These are phyloP conservation scores for Parapsyche elsis DNA, from an alignment of 1,140 invertebrate genomes.

Conservation along the genomic window DNA sequence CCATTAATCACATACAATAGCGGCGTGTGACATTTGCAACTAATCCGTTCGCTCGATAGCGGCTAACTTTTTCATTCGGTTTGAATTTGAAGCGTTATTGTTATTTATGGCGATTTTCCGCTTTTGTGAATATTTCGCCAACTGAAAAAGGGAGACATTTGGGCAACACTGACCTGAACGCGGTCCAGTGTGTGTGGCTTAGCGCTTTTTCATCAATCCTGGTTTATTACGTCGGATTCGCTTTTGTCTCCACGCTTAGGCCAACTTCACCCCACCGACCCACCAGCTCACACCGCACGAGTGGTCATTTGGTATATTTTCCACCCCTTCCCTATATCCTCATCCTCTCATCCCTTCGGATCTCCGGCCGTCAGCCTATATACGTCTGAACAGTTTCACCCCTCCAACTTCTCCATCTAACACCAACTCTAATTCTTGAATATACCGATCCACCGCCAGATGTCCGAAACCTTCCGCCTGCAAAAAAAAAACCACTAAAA, in stretches of 20 bases:
- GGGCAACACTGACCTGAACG: slow-evolving; percentile 30
- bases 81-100: too few species aligned
- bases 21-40: too few species aligned
- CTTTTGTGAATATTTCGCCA: too few species aligned
- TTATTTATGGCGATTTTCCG: too few species aligned
- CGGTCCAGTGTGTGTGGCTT: slow-evolving; percentile 58
- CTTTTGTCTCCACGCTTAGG: slow-evolving; percentile 64
- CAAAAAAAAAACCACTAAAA: background rate
- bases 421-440: slow-evolving; percentile 31
- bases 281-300: slow-evolving; percentile 59
- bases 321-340: background rate
- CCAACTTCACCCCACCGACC: slow-evolving; percentile 58
- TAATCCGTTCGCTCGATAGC: background rate
- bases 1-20: background rate
- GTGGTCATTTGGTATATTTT: slow-evolving; percentile 51
- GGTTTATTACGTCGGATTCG: slow-evolving; percentile 68
- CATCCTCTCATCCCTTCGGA: background rate
- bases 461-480: slow-evolving; percentile 9
- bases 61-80: background rate
- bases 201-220: slow-evolving; percentile 71
- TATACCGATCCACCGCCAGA: slow-evolving; percentile 24
- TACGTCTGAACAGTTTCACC: slow-evolving; percentile 20
- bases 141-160: background rate
- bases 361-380: slow-evolving; percentile 10
- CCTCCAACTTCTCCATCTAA: slow-evolving; percentile 50